Conservation (phyloP, 1,140 invertebrate species). For the Neoseiulus cucumeris region DNA sequence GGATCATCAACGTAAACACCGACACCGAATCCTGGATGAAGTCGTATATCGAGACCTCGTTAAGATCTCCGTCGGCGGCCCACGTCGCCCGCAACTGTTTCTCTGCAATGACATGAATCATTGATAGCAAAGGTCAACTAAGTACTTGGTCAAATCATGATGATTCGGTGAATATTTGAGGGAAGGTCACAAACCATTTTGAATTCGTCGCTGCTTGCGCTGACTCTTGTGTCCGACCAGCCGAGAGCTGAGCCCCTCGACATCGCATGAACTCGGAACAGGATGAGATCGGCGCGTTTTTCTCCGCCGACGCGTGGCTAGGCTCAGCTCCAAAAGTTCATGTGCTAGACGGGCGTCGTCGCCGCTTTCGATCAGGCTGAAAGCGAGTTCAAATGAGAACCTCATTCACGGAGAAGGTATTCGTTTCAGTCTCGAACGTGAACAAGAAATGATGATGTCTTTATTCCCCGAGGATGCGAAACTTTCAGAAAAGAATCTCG, state of each 20-base stretch:
- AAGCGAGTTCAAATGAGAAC: no score
- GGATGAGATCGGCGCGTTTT: not conserved
- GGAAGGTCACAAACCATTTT: not conserved
- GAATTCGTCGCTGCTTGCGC: not conserved
- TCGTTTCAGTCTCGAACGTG: no score
- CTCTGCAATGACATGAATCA: not conserved
- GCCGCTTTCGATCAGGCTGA: not conserved
- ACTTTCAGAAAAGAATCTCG: no score
- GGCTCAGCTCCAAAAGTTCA: not conserved
- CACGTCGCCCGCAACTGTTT: not conserved
- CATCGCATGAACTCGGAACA: not conserved
- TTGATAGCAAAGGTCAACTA: not conserved
- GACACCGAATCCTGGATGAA: not conserved
- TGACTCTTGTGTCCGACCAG: not conserved
- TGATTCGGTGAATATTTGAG: not conserved
- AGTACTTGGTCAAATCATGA: not conserved
- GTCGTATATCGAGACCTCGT: not conserved
- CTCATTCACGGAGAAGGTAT: no score
- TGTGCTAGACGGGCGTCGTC: not conserved
- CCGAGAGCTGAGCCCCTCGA: not conserved
- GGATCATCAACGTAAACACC: not conserved
- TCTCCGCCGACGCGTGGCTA: not conserved
- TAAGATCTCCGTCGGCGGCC: not conserved
- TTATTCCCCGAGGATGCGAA: no score
- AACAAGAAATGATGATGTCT: no score